phyloP scores from a whole-genome alignment of 2,888 invertebrate species.

The Phaedon cochleariae region DNA sequence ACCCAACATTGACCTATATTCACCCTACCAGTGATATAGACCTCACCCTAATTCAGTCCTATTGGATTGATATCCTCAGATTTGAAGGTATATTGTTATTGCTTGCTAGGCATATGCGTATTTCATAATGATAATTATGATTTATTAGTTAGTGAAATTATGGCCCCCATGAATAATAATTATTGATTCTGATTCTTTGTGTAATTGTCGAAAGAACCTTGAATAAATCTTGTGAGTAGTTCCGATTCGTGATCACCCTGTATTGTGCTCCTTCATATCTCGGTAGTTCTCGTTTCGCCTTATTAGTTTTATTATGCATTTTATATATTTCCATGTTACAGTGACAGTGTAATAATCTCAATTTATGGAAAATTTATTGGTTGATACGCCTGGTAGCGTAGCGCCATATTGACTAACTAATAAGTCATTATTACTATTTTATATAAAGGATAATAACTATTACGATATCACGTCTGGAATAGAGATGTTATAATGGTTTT shows the following conservation, averaged over 20 bases:
- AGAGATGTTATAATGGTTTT: constrained; percentile 23
- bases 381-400: constrained; percentile 5
- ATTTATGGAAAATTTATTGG: constrained; percentile 9
- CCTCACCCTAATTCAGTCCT: too few species aligned
- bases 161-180: too few species aligned
- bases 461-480: constrained; percentile 16
- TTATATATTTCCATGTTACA: not conserved
- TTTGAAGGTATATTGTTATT: too few species aligned
- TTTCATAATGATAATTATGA: too few species aligned
- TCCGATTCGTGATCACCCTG: not conserved
- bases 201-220: too few species aligned
- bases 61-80: too few species aligned
- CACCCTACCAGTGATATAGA: too few species aligned
- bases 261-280: not conserved
- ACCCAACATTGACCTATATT: too few species aligned
- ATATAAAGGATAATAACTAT: constrained; percentile 13
- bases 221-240: not conserved
- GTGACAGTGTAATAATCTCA: constrained; percentile 11
- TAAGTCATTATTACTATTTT: constrained; percentile 17
- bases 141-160: too few species aligned
- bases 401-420: constrained; percentile 8
- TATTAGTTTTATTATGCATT: not conserved
- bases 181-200: too few species aligned
- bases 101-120: too few species aligned
- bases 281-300: not conserved